Conservation (phyloP, 2,797 vertebrate species). For the Peromyscus eremicus region DNA sequence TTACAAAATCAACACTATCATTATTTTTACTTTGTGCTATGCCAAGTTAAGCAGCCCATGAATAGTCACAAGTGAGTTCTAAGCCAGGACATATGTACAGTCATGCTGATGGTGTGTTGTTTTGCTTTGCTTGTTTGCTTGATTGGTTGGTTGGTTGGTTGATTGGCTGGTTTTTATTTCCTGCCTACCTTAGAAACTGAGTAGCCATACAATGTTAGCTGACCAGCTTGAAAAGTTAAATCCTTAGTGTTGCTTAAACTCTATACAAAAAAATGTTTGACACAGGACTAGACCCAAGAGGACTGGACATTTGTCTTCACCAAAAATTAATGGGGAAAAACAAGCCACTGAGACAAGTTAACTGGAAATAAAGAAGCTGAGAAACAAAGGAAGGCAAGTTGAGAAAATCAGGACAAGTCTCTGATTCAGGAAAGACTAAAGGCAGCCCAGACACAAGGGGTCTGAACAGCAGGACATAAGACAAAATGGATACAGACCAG, state of each 20-base stretch:
- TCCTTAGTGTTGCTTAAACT: not conserved
- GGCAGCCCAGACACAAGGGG: fast-evolving
- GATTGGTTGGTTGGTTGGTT: not conserved
- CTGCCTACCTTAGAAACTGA: not conserved
- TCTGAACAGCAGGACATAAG: not conserved
- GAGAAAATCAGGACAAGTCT: not conserved
- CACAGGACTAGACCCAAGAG: not conserved
- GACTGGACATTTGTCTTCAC: not conserved
- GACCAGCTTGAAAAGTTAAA: not conserved
- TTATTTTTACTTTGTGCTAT: not conserved
- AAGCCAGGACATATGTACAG: not conserved
- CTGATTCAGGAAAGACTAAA: not conserved
- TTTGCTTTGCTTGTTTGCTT: not conserved
- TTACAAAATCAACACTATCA: not conserved
- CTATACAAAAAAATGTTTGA: not conserved
- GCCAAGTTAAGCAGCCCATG: not conserved
- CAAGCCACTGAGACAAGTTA: not conserved
- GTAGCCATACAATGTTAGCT: not conserved
- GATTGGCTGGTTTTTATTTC: not conserved
- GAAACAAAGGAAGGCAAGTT: not conserved
- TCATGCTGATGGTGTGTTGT: not conserved
- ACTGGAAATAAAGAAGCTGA: not conserved
- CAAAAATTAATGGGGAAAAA: not conserved
- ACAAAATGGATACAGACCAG: fast-evolving
- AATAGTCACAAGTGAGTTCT: too few species aligned